These are phyloP conservation scores for Sycobia sp. DNA, from an alignment of 1,140 invertebrate genomes.

Conservation along the genomic window DNA sequence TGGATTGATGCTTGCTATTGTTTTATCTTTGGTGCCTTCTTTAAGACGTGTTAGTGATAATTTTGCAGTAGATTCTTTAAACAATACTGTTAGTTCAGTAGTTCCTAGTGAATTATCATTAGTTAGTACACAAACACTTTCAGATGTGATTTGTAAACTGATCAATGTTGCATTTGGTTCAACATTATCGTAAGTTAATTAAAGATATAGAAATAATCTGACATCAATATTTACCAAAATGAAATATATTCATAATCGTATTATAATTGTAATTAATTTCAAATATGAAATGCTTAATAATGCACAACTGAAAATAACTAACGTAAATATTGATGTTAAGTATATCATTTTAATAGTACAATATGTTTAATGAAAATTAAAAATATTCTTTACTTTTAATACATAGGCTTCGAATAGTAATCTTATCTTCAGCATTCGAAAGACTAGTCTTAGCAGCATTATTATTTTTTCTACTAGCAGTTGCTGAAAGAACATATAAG, in stretches of 20 bases:
- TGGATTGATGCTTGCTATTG: slow-evolving; percentile 65
- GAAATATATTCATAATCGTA: neutral
- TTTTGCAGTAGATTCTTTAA: slow-evolving; percentile 47
- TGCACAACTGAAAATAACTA: too few species aligned
- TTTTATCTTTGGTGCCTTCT: slow-evolving; percentile 65
- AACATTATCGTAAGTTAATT: slow-evolving; percentile 52
- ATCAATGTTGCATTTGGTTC: slow-evolving; percentile 57
- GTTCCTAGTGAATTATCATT: slow-evolving; percentile 55
- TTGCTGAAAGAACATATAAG: slow-evolving; percentile 93
- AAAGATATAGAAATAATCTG: too few species aligned
- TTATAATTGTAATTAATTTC: too few species aligned
- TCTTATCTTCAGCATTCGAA: slow-evolving; percentile 70
- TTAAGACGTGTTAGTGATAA: slow-evolving; percentile 64
- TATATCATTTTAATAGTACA: too few species aligned
- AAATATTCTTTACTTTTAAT: slow-evolving; percentile 46
- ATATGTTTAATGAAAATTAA: too few species aligned
- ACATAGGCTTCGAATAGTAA: slow-evolving; percentile 71
- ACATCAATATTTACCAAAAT: slow-evolving; percentile 39
- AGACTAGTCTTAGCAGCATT: slow-evolving; percentile 78
- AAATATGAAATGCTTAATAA: too few species aligned
- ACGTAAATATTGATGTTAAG: too few species aligned
- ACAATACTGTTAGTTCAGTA: slow-evolving; percentile 46
- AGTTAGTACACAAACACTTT: slow-evolving; percentile 48
- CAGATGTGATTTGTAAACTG: slow-evolving; percentile 50
- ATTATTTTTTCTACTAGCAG: slow-evolving; percentile 91